phyloP scores from a whole-genome alignment of 2,888 invertebrate species.

The Amiota mariae region DNA sequence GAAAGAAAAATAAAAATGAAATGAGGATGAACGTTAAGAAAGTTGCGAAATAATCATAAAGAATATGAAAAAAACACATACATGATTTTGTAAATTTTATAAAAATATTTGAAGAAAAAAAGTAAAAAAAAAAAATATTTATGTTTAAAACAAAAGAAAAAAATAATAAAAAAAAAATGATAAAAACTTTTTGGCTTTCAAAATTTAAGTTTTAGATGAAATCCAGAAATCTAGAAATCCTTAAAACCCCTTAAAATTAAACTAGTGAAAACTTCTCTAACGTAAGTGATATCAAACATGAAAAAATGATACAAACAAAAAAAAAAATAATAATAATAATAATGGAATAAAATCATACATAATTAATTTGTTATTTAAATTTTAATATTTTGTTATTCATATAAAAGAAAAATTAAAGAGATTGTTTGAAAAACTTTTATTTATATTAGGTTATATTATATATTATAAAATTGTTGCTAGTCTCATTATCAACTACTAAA shows the following conservation, averaged over 20 bases:
- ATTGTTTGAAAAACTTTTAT: background rate
- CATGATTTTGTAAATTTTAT: slow-evolving; percentile 70
- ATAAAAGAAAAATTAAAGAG: too few relatives aligned
- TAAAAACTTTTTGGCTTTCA: slow-evolving; percentile 9
- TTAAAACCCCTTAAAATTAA: slow-evolving; percentile 40
- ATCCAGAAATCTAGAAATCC: slow-evolving; percentile 39
- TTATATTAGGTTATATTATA: background rate
- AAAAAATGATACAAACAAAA: slow-evolving; percentile 43
- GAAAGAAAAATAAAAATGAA: slow-evolving; percentile 41
- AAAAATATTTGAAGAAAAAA: slow-evolving; percentile 53
- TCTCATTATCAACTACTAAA: background rate
- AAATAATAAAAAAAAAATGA: slow-evolving; percentile 31
- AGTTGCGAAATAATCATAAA: slow-evolving; percentile 33
- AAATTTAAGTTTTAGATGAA: slow-evolving; percentile 58
- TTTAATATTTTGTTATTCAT: background rate
- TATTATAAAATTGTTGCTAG: slow-evolving; percentile 47
- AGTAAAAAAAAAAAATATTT: slow-evolving; percentile 45
- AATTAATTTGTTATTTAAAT: slow-evolving; percentile 16
- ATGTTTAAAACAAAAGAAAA: slow-evolving; percentile 48
- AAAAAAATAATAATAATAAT: too few relatives aligned
- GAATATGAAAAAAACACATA: slow-evolving; percentile 47
- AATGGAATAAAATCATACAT: background rate
- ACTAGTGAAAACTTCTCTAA: slow-evolving; percentile 60
- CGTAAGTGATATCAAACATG: slow-evolving; percentile 63
- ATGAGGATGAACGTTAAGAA: slow-evolving; percentile 42